Percentiles rank a stretch among this genome's conserved stretches.
These are phyloP conservation scores for Platysternon megacephalum DNA, from an alignment of 2,113 vertebrate species.

Conservation along the genomic window DNA sequence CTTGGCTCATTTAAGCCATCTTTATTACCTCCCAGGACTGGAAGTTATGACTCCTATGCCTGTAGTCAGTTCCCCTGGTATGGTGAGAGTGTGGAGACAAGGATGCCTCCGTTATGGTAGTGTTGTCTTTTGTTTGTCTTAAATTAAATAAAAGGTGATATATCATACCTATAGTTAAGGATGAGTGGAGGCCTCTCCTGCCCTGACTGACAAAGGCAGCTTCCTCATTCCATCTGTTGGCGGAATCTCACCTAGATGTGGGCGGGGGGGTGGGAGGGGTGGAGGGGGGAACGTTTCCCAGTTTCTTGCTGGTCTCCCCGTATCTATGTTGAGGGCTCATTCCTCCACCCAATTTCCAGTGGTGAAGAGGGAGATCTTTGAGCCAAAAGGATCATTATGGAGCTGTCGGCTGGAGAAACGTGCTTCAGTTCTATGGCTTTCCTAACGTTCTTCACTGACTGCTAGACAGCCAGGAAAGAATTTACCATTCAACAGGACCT, in stretches of 20 bases:
- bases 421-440: background rate
- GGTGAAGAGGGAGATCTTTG: background rate
- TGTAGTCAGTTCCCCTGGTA: background rate
- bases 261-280: accelerated
- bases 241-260: background rate
- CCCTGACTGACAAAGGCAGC: background rate
- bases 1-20: background rate
- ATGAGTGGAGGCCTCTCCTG: background rate
- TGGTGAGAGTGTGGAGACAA: background rate
- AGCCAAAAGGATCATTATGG: background rate
- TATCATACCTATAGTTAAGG: background rate
- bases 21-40: background rate
- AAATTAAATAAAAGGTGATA: background rate
- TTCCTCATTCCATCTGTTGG: background rate
- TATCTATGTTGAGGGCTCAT: background rate
- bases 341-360: background rate
- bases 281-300: background rate
- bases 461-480: background rate
- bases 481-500: background rate
- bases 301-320: background rate
- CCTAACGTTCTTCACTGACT: background rate
- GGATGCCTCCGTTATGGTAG: background rate
- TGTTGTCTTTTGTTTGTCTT: background rate
- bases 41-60: background rate
- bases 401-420: background rate